Conservation (phyloP, 2,797 vertebrate species). For the Sebastes hubbsi region DNA sequence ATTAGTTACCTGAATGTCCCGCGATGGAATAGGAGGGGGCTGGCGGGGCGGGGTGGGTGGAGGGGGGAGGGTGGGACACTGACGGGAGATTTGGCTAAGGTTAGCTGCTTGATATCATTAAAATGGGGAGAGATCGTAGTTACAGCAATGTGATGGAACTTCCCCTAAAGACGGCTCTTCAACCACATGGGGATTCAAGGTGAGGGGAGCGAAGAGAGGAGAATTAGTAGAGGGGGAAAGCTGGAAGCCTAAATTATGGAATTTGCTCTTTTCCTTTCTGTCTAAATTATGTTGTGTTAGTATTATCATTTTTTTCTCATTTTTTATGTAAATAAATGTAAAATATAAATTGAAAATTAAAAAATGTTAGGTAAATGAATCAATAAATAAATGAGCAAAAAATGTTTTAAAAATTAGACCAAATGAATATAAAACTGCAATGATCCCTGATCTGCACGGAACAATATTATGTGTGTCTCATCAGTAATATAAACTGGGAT, state of each 20-base stretch:
- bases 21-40: slow-evolving; percentile 87
- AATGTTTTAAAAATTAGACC: not conserved
- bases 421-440: not conserved
- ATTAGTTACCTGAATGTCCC: slow-evolving; percentile 98
- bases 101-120: slow-evolving; percentile 77
- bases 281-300: not conserved
- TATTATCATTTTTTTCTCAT: not conserved
- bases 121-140: slow-evolving; percentile 70
- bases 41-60: slow-evolving; percentile 67
- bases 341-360: not conserved
- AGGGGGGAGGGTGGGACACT: slow-evolving; percentile 61
- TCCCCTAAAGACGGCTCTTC: slow-evolving; percentile 24
- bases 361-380: not conserved
- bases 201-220: not conserved
- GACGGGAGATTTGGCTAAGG: slow-evolving; percentile 77
- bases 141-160: slow-evolving; percentile 61
- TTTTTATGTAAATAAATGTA: not conserved
- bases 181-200: slow-evolving; percentile 22
- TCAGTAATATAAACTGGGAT: slow-evolving; percentile 33
- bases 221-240: not conserved
- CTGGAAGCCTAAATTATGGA: not conserved
- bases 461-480: not conserved
- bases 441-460: not conserved
- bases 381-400: not conserved
- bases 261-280: not conserved